These are phyloP conservation scores for Andrena bicolor DNA, from an alignment of 2,888 invertebrate genomes.

Conservation along the genomic window DNA sequence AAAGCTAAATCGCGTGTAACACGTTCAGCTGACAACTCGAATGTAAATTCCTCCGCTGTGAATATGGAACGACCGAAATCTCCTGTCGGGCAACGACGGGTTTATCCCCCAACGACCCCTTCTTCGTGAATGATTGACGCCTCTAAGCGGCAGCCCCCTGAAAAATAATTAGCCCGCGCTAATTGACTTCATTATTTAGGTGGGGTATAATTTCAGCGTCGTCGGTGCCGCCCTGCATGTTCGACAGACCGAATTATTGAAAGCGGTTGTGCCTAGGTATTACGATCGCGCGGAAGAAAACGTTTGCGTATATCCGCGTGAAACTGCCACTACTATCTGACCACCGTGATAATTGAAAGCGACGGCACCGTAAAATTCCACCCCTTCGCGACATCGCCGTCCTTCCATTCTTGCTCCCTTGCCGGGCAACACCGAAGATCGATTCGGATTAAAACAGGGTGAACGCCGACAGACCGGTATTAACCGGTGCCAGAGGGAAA, in stretches of 20 bases:
- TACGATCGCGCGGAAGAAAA: constrained; percentile 44
- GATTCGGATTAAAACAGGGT: constrained; percentile 42
- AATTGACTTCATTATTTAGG: constrained; percentile 67
- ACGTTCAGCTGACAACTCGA: constrained; percentile 59
- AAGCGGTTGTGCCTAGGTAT: constrained; percentile 16
- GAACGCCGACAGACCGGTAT: constrained; percentile 9
- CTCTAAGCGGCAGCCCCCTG: constrained; percentile 33
- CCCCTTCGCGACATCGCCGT: constrained; percentile 3
- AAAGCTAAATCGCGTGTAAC: constrained; percentile 59
- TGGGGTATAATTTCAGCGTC: constrained; percentile 40
- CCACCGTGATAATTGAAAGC: constrained; percentile 68
- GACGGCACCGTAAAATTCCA: constrained; percentile 59
- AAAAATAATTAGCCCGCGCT: constrained; percentile 63
- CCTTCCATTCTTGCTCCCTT: constrained; percentile 3
- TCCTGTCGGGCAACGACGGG: constrained; percentile 43
- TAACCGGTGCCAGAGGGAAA: constrained; percentile 42
- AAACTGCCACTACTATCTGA: constrained; percentile 21
- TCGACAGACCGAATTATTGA: constrained; percentile 35
- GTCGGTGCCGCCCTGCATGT: background rate
- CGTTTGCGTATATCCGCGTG: constrained; percentile 33
- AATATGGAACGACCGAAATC: constrained; percentile 66
- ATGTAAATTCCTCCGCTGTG: constrained; percentile 67
- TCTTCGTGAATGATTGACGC: constrained; percentile 57
- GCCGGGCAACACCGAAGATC: constrained; percentile 29
- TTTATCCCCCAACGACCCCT: constrained; percentile 15